phyloP scores from a whole-genome alignment of 2,113 vertebrate species.

The Sinosuthora webbiana region DNA sequence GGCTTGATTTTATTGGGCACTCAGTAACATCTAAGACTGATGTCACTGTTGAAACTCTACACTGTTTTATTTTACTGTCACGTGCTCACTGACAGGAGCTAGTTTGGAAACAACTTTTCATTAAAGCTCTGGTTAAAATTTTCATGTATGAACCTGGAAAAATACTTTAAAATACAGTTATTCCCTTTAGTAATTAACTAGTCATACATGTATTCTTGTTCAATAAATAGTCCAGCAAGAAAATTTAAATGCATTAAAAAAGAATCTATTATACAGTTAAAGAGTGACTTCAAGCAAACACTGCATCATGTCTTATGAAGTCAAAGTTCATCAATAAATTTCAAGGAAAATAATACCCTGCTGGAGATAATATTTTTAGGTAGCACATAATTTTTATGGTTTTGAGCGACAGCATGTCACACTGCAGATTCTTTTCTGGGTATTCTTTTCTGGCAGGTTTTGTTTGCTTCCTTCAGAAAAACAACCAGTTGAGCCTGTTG shows the following conservation, averaged over 20 bases:
- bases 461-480: background rate
- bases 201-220: background rate
- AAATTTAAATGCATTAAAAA: background rate
- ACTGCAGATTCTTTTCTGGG: background rate
- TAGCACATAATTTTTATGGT: background rate
- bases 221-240: background rate
- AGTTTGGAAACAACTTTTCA: background rate
- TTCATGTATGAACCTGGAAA: background rate
- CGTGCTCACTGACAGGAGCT: background rate
- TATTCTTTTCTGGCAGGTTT: background rate
- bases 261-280: background rate
- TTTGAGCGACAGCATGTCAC: background rate
- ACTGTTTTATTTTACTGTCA: background rate
- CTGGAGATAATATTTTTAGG: background rate
- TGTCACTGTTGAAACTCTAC: background rate
- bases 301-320: background rate
- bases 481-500: background rate
- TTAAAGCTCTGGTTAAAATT: background rate
- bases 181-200: background rate
- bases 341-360: background rate
- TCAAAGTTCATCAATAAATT: background rate
- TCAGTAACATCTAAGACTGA: background rate
- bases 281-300: background rate
- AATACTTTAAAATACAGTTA: background rate
- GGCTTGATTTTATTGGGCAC: background rate